phyloP scores from a whole-genome alignment of 2,797 vertebrate species.

The Ibycter americanus region DNA sequence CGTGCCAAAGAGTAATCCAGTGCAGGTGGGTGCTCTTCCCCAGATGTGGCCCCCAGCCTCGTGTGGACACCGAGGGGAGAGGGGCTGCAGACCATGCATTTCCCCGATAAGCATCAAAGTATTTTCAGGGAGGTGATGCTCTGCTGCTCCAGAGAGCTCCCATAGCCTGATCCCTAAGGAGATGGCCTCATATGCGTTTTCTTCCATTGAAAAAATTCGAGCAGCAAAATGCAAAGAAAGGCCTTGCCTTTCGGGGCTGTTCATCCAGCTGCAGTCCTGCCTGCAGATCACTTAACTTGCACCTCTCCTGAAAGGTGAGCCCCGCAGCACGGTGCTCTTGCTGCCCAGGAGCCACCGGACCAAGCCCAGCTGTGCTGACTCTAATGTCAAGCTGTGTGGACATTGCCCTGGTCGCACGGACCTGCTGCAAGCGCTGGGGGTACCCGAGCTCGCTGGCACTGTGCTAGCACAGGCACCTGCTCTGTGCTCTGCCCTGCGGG shows the following conservation, averaged over 20 bases:
- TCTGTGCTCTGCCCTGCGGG: accelerated
- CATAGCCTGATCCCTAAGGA: accelerated
- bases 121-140: background rate
- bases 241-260: background rate
- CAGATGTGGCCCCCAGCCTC: background rate
- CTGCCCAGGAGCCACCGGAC: background rate
- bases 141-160: background rate
- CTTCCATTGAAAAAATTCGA: background rate
- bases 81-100: background rate
- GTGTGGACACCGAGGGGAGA: background rate
- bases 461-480: background rate
- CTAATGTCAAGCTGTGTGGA: background rate
- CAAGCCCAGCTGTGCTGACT: background rate
- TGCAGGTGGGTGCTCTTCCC: slow-evolving; percentile 20
- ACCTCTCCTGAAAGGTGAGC: background rate
- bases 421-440: background rate
- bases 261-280: background rate
- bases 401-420: accelerated
- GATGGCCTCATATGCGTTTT: accelerated
- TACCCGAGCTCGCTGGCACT: background rate
- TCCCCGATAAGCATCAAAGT: background rate
- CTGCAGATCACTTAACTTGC: background rate
- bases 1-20: background rate
- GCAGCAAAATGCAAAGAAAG: background rate
- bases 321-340: background rate